Base-by-base conservation (phyloP, 1,140 invertebrate species). In the Scaptodrosophila lebanonensis region DNA sequence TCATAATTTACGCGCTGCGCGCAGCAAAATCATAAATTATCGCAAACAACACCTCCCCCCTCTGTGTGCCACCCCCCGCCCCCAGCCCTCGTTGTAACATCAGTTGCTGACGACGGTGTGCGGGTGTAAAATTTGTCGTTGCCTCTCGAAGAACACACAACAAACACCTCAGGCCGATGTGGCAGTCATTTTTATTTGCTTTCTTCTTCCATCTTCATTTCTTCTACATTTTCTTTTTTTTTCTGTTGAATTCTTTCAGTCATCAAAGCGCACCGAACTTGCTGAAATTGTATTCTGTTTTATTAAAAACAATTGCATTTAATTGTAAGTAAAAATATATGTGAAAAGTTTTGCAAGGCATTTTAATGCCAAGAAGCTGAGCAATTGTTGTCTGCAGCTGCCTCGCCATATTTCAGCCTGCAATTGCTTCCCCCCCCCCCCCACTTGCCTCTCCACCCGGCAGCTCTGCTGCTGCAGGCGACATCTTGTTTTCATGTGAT, bases 241-340 rank as follows among this genome's bases (percentile, higher is more conserved):
- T 50, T 6, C 9, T 32, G 36, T 54, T 8, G n/a, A 20, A 9
- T 29, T n/a, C n/a, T n/a, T n/a, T n/a, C n/a, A n/a, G n/a, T n/a
- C n/a, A n/a, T n/a, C n/a, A n/a, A n/a, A n/a, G n/a, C n/a, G n/a
- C n/a, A n/a, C n/a, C n/a, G n/a, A n/a, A n/a, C n/a, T n/a, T n/a
- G 11, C 12, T 16, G 7, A 11, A 40, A n/a, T 44, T 33, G 17
- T n/a, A n/a, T n/a, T n/a, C 57, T 39, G 48, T 48, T 30, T 36
- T 16, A 12, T 40, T 38, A 30, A 43, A 49, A 75, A 64, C 75
- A 82, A 82, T 82, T 82, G 75, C 58, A 67, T 82, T 82, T 82
- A 82, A 83, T 82, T 82, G 76, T 70, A 82, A 70, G 76, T 82
- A 82, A 82, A 83, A n/a, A n/a, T n/a, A 82, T 82, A 82, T 82